Percentiles rank a stretch among this genome's conserved stretches.
Conservation (phyloP, 92 coral and sea anemone species). For the Parazoanthus swiftii region DNA sequence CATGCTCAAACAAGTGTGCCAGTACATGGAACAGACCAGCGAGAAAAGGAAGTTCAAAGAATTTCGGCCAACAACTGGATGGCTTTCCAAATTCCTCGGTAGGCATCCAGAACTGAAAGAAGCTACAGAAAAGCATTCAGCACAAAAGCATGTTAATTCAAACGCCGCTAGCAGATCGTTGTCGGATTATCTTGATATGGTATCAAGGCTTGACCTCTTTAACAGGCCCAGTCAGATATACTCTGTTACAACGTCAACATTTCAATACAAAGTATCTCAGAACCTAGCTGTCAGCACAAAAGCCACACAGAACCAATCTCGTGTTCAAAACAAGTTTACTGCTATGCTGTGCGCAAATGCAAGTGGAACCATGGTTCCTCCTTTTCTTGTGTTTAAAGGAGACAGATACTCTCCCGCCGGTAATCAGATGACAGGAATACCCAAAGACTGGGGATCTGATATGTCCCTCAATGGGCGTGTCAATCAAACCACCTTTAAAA, state of each 20-base stretch:
- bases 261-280: background rate
- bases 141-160: background rate
- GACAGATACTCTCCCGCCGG: background rate
- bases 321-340: background rate
- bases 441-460: conserved; percentile 8
- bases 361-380: conserved; percentile 12
- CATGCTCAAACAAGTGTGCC: background rate
- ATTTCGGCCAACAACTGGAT: conserved; percentile 8
- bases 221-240: background rate
- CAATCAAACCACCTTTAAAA: background rate
- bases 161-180: background rate
- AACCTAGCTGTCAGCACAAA: background rate
- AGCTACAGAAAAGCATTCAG: background rate
- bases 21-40: conserved; percentile 8
- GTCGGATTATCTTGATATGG: background rate
- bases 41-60: conserved; percentile 5
- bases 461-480: conserved; percentile 2
- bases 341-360: conserved; percentile 3
- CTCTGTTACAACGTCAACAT: background rate
- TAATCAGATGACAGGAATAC: conserved; percentile 9
- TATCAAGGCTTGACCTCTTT: background rate
- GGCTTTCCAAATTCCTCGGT: background rate
- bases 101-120: conserved; percentile 1
- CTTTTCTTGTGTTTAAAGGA: conserved; percentile 5
- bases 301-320: background rate